Conservation (phyloP, 2,888 invertebrate species). For the Stenoptilia bipunctidactyla region DNA sequence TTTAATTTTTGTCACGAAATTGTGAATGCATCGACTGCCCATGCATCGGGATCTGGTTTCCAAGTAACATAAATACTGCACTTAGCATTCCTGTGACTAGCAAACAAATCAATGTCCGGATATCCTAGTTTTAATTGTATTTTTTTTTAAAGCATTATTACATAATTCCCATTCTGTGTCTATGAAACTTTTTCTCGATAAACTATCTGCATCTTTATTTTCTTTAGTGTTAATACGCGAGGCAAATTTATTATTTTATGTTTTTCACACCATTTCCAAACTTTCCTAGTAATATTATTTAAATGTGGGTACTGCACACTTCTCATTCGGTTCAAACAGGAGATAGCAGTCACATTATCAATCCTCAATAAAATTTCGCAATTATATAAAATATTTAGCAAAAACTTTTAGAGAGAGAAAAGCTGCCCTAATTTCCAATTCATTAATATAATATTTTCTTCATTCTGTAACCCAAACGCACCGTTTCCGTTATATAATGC, state of each 20-base stretch:
- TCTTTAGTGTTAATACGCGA: slow-evolving; percentile 8
- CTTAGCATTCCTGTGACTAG: slow-evolving; percentile 7
- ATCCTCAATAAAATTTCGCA: slow-evolving; percentile 9
- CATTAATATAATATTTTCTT: slow-evolving; percentile 2
- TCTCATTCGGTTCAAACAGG: slow-evolving; percentile 12
- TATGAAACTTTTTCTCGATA: slow-evolving; percentile 6
- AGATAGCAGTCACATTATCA: slow-evolving; percentile 12
- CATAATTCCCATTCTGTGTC: slow-evolving; percentile 11
- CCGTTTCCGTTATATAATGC: background rate
- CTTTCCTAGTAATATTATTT: slow-evolving; percentile 10
- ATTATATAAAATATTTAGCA: slow-evolving; percentile 1
- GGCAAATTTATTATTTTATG: slow-evolving; percentile 1
- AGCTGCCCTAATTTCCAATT: slow-evolving; percentile 4
- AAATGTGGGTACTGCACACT: slow-evolving; percentile 9
- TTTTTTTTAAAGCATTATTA: slow-evolving; percentile 1
- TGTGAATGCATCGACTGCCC: slow-evolving; percentile 10
- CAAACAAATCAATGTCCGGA: slow-evolving; percentile 11
- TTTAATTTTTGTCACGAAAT: slow-evolving; percentile 3
- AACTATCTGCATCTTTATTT: slow-evolving; percentile 9
- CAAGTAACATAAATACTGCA: slow-evolving; percentile 8
- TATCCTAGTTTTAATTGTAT: background rate
- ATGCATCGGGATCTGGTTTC: slow-evolving; percentile 8
- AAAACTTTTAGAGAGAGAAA: slow-evolving; percentile 6
- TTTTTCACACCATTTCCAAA: too few relatives aligned
- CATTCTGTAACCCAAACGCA: slow-evolving; percentile 2